Percentiles rank a stretch among this genome's conserved stretches.
Conservation (phyloP, 1,140 invertebrate genomes). For the Drosophila equinoxialis region DNA sequence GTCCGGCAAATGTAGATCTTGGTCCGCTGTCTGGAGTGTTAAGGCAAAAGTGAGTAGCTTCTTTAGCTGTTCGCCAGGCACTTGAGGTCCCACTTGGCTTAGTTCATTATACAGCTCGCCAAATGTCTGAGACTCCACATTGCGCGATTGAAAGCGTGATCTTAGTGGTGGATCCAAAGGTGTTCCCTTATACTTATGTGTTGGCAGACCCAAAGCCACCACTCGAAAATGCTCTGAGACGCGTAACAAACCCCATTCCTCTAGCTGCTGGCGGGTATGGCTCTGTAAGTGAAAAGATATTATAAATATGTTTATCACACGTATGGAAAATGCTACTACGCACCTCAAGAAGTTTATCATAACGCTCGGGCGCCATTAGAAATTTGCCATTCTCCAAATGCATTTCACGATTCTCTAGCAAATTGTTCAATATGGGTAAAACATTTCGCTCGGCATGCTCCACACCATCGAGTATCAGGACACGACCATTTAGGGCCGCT, state of each 20-base stretch:
- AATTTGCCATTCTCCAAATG: conserved; percentile 98
- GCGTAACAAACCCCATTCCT: conserved; percentile 93
- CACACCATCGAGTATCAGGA: conserved; percentile 97
- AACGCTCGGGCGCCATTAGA: conserved; percentile 93
- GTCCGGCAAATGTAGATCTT: conserved; percentile 90
- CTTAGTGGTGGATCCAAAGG: conserved; percentile 97
- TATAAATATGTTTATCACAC: neutral
- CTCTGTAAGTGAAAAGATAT: conserved; percentile 84
- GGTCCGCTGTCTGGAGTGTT: conserved; percentile 88
- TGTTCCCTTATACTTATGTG: conserved; percentile 95
- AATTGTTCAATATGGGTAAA: conserved; percentile 97
- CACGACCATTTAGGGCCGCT: conserved; percentile 93
- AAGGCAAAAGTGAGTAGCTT: conserved; percentile 89
- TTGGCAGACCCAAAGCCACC: conserved; percentile 94
- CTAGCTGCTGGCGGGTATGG: conserved; percentile 86
- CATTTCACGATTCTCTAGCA: conserved; percentile 99
- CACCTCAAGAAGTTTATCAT: conserved; percentile 95
- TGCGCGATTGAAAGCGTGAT: conserved; percentile 96
- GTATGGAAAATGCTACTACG: conserved; percentile 18
- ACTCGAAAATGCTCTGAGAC: conserved; percentile 96
- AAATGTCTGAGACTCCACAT: conserved; percentile 87
- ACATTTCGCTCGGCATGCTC: conserved; percentile 99
- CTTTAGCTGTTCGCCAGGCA: conserved; percentile 85
- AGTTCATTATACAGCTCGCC: conserved; percentile 86
- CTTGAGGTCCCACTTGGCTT: conserved; percentile 84